phyloP scores from a whole-genome alignment of 2,797 vertebrate species.

The Microcaecilia unicolor region DNA sequence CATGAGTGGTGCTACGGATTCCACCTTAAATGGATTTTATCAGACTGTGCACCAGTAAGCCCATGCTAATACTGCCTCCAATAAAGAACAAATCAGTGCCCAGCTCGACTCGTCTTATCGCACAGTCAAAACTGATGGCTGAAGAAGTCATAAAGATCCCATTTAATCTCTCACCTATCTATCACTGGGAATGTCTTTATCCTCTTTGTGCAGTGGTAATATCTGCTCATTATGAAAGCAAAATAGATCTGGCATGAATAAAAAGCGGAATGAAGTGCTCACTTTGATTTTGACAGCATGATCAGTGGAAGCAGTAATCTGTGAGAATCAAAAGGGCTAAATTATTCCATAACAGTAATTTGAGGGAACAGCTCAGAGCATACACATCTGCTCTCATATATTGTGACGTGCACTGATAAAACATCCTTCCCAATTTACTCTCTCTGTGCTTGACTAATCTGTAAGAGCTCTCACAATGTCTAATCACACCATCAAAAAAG shows the following conservation, averaged over 20 bases:
- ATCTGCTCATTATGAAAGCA: conserved; percentile 88
- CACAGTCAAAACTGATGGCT: conserved; percentile 82
- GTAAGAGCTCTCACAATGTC: conserved; percentile 71
- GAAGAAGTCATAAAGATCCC: conserved; percentile 87
- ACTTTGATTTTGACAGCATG: conserved; percentile 77
- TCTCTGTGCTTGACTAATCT: conserved; percentile 82
- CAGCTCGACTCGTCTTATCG: conserved; percentile 70
- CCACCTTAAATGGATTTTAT: conserved; percentile 80
- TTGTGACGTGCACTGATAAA: conserved; percentile 82
- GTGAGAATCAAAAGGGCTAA: conserved; percentile 73
- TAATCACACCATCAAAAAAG: conserved; percentile 83
- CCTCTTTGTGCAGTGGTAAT: conserved; percentile 78
- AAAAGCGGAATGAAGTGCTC: conserved; percentile 83
- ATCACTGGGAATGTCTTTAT: conserved; percentile 76
- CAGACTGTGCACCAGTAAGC: conserved; percentile 49
- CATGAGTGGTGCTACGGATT: conserved; percentile 27
- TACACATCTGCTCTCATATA: conserved; percentile 75
- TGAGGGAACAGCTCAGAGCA: conserved; percentile 76
- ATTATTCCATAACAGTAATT: conserved; percentile 82
- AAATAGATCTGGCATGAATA: conserved; percentile 90
- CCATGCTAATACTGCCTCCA: conserved; percentile 75
- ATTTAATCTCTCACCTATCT: conserved; percentile 86
- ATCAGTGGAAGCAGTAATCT: conserved; percentile 79
- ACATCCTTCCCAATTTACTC: conserved; percentile 90
- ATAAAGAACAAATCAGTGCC: conserved; percentile 80